A percentile compares a stretch with the other conserved stretches of the same genome.
Evolutionary conservation across 1,140 invertebrate species (phyloP).

Genomic region (Lethocerus indicus): DNA sequence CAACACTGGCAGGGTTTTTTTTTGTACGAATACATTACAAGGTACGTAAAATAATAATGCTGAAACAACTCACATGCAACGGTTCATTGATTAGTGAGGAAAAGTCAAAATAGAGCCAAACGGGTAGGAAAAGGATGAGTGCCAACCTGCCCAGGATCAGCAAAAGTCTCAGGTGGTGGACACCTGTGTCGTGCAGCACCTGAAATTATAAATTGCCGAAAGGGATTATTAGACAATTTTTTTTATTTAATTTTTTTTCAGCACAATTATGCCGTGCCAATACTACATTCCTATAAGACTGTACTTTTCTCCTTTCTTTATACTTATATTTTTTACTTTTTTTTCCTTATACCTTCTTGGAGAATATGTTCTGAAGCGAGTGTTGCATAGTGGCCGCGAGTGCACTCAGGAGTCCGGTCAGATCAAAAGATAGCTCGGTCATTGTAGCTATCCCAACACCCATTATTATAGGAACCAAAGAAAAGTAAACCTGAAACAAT

Average conservation of each 20-base stretch:
- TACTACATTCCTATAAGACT: too few relatives aligned
- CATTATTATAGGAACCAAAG: slow-evolving; percentile 75
- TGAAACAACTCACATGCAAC: neutral
- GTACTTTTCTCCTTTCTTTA: too few relatives aligned
- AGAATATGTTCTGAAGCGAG: slow-evolving; percentile 86
- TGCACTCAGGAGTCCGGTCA: slow-evolving; percentile 72
- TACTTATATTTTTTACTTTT: too few relatives aligned
- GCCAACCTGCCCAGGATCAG: slow-evolving; percentile 63
- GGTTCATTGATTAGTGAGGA: neutral
- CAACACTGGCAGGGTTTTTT: too few relatives aligned
- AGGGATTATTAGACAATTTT: neutral
- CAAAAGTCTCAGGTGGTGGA: slow-evolving; percentile 79
- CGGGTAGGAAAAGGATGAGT: slow-evolving; percentile 66
- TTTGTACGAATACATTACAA: too few relatives aligned
- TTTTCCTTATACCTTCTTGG: slow-evolving; percentile 80
- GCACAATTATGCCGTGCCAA: too few relatives aligned
- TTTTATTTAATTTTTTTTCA: too few relatives aligned
- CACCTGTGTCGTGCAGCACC: slow-evolving; percentile 70
- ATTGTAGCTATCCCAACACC: slow-evolving; percentile 85
- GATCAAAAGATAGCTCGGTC: slow-evolving; percentile 84
- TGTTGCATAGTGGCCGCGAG: slow-evolving; percentile 79
- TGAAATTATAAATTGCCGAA: slow-evolving; percentile 21
- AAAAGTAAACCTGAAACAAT: slow-evolving; percentile 48
- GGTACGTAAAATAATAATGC: too few relatives aligned
- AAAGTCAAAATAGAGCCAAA: slow-evolving; percentile 69